phyloP scores from a whole-genome alignment of 2,888 invertebrate species.

The Papilio elwesi region DNA sequence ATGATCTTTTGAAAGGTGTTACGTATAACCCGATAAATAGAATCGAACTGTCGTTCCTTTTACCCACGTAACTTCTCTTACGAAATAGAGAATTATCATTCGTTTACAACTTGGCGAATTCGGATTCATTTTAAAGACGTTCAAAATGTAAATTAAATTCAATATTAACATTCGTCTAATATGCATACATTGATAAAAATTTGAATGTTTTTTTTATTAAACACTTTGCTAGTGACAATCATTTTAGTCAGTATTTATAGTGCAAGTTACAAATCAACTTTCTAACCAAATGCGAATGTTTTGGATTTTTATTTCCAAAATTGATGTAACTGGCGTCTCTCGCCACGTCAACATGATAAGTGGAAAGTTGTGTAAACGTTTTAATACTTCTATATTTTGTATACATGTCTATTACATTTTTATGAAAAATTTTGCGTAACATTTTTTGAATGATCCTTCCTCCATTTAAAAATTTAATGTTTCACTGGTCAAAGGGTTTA shows the following conservation, averaged over 20 bases:
- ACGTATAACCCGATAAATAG: slow-evolving; percentile 48
- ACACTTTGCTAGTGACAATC: too few species aligned
- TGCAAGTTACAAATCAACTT: not conserved
- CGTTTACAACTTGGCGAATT: not conserved
- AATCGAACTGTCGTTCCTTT: slow-evolving; percentile 45
- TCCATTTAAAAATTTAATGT: too few species aligned
- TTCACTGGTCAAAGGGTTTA: too few species aligned
- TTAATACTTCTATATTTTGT: too few species aligned
- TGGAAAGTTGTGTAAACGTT: too few species aligned
- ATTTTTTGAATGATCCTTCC: too few species aligned
- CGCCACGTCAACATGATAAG: too few species aligned
- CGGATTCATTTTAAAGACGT: not conserved
- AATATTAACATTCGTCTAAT: slow-evolving; percentile 1
- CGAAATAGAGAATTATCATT: slow-evolving; percentile 16
- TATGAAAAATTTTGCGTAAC: too few species aligned
- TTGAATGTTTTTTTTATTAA: not conserved
- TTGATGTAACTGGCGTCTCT: not conserved
- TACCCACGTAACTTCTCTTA: slow-evolving; percentile 27
- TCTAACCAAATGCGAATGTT: not conserved
- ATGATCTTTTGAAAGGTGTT: slow-evolving; percentile 69
- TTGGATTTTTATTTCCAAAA: not conserved
- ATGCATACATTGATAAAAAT: not conserved
- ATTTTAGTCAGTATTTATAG: too few species aligned
- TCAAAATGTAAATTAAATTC: not conserved
- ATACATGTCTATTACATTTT: too few species aligned